Evolutionary conservation across 2,113 vertebrate species (phyloP).

Genomic region (Butastur rufipennis): DNA sequence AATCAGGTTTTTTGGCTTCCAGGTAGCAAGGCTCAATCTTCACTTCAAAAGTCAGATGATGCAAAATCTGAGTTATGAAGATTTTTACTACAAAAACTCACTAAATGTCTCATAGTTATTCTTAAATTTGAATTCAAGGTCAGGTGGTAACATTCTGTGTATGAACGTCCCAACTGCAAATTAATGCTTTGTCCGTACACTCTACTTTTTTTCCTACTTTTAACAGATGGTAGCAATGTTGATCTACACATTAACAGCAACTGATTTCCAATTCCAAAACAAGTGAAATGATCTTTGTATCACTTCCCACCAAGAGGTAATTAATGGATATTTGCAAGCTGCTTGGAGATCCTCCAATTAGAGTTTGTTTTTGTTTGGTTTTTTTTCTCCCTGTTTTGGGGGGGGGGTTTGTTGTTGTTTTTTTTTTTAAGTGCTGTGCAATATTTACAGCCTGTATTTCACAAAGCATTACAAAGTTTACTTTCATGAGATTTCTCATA

Average conservation of each 20-base stretch:
- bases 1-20: background rate
- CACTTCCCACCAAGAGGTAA: conserved; percentile 30
- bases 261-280: conserved; percentile 12
- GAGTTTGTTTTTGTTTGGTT: background rate
- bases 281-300: conserved; percentile 25
- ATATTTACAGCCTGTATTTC: background rate
- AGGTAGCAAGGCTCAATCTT: background rate
- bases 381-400: background rate
- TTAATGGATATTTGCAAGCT: conserved; percentile 42
- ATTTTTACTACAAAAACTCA: background rate
- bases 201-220: background rate
- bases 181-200: background rate
- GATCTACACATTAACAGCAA: background rate
- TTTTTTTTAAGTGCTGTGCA: background rate
- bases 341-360: conserved; percentile 1
- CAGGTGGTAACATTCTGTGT: background rate
- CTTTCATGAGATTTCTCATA: background rate
- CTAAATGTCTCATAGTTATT: background rate
- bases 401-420: too few relatives aligned
- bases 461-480: background rate
- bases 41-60: background rate
- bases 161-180: background rate
- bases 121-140: background rate
- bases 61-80: background rate
- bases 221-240: conserved; percentile 20